These are phyloP conservation scores for Menidia beryllina DNA, from an alignment of 2,113 vertebrate genomes.

Conservation along the genomic window DNA sequence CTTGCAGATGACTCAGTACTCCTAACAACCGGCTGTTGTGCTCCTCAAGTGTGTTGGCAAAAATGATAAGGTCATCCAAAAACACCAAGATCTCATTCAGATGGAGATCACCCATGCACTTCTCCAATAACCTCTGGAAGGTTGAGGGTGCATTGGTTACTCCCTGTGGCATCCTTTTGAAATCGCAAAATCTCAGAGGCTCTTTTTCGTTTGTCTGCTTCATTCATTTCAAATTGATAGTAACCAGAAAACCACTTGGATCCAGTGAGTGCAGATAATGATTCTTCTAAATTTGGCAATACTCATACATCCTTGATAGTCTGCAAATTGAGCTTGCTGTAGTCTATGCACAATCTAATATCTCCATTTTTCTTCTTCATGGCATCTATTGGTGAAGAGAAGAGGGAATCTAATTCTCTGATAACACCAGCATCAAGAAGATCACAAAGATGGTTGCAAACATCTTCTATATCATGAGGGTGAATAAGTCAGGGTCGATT, in stretches of 20 bases:
- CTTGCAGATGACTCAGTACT: background rate
- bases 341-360: background rate
- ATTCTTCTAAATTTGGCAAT: background rate
- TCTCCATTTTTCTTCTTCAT: slow-evolving; percentile 5
- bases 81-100: background rate
- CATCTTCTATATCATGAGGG: slow-evolving; percentile 6
- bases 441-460: background rate
- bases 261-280: background rate
- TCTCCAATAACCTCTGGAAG: too few species aligned
- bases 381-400: slow-evolving; percentile 13
- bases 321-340: background rate
- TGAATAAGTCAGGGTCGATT: background rate
- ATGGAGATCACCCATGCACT: background rate
- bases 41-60: background rate
- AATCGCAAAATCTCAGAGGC: too few species aligned
- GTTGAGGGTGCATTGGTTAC: too few species aligned
- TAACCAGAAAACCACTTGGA: slow-evolving; percentile 2
- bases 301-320: background rate
- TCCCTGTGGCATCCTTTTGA: too few species aligned
- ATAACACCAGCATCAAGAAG: slow-evolving; percentile 18
- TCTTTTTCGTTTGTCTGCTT: too few species aligned
- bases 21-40: background rate
- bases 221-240: background rate
- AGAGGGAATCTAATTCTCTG: slow-evolving; percentile 1
- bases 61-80: background rate